These are phyloP conservation scores for Drepanosiphum platanoidis DNA, from an alignment of 2,888 invertebrate species.

Conservation along the genomic window DNA sequence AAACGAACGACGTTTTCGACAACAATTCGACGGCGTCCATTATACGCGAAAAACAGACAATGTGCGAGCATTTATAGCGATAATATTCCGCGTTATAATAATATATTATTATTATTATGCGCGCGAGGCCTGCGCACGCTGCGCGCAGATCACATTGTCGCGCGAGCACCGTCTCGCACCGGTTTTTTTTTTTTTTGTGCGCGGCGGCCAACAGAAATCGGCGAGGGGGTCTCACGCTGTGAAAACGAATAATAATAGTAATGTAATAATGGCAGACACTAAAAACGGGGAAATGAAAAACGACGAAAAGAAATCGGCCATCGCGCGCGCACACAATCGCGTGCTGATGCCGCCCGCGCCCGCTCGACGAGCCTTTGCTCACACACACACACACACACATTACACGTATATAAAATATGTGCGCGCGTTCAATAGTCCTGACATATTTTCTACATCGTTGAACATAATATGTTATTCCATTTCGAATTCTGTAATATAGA, in stretches of 20 bases:
- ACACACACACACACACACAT: neutral
- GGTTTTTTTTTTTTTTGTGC: too few species aligned
- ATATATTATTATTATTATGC: too few species aligned
- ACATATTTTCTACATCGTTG: conserved; percentile 34
- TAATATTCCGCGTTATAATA: too few species aligned
- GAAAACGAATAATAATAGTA: conserved; percentile 35
- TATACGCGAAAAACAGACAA: too few species aligned
- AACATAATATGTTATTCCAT: conserved; percentile 13
- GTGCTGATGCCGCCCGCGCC: neutral
- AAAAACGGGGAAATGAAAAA: neutral
- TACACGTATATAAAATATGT: neutral
- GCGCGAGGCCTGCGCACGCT: too few species aligned
- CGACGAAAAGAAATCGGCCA: conserved; percentile 39
- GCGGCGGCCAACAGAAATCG: too few species aligned
- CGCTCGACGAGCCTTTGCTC: neutral
- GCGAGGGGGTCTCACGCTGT: conserved; percentile 16
- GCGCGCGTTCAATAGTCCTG: neutral
- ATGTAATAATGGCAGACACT: neutral
- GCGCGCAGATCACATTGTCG: neutral
- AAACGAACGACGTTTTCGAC: neutral
- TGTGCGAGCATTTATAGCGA: too few species aligned
- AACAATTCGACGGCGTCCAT: too few species aligned
- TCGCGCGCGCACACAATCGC: conserved; percentile 16
- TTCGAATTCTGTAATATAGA: conserved; percentile 9
- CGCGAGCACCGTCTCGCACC: neutral